Evolutionary conservation across 2,113 vertebrate genomes (phyloP).

Genomic region (Semicossyphus pulcher): DNA sequence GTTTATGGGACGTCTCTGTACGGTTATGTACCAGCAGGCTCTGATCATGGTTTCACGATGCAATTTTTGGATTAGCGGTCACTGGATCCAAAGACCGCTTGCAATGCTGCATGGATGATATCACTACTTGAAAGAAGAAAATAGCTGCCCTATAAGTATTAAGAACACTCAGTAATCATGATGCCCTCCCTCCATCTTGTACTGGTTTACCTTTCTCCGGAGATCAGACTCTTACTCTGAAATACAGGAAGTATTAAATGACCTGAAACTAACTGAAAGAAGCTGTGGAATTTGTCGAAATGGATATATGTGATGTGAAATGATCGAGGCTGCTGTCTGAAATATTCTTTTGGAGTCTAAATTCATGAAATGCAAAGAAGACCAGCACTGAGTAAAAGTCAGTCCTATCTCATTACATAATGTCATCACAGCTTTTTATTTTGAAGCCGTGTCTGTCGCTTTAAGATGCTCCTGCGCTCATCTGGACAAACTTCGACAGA

Average conservation of each 20-base stretch:
- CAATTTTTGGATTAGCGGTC: constrained; percentile 63
- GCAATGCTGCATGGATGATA: constrained; percentile 52
- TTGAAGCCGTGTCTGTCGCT: background rate
- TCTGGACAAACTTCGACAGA: constrained; percentile 47
- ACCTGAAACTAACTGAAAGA: constrained; percentile 70
- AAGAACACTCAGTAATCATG: constrained; percentile 49
- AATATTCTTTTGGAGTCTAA: constrained; percentile 57
- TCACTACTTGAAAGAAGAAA: constrained; percentile 53
- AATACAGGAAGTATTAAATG: constrained; percentile 69
- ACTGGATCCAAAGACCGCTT: constrained; percentile 53
- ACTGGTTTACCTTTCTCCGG: constrained; percentile 56
- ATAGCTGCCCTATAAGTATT: constrained; percentile 47
- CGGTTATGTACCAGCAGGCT: constrained; percentile 37
- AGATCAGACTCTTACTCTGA: constrained; percentile 52
- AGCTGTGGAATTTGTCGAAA: constrained; percentile 77
- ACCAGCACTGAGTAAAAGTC: constrained; percentile 27
- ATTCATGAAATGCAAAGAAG: constrained; percentile 46
- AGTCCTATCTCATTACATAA: constrained; percentile 1
- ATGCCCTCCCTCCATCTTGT: constrained; percentile 48
- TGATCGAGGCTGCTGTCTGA: constrained; percentile 49
- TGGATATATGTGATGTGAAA: constrained; percentile 51
- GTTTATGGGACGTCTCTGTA: constrained; percentile 36
- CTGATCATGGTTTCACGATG: constrained; percentile 62
- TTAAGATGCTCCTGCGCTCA: constrained; percentile 43
- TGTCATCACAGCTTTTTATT: background rate